phyloP scores from a whole-genome alignment of 2,797 vertebrate genomes.

The Pelochelys cantorii region DNA sequence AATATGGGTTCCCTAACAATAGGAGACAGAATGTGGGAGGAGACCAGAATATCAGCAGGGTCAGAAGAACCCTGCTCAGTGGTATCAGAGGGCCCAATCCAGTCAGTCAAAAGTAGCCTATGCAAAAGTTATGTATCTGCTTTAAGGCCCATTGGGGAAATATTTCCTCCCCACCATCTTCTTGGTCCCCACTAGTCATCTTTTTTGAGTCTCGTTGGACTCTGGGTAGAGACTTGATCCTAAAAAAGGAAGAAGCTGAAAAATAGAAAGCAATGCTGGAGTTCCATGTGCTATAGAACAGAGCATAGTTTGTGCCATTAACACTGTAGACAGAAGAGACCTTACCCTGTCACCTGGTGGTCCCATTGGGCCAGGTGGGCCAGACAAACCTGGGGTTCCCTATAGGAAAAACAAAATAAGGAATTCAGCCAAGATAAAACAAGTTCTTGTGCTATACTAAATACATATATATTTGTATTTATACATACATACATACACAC shows the following conservation, averaged over 20 bases:
- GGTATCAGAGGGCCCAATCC: not conserved
- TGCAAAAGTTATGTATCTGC: not conserved
- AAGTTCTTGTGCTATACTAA: constrained; percentile 1
- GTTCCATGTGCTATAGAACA: not conserved
- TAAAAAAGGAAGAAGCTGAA: not conserved
- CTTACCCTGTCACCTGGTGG: constrained; percentile 92
- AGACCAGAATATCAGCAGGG: not conserved
- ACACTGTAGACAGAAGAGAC: not conserved
- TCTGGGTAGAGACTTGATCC: not conserved
- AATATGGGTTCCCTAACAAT: not conserved
- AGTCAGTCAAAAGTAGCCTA: not conserved
- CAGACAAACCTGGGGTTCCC: constrained; percentile 90
- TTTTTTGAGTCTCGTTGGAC: not conserved
- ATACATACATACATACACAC: not conserved
- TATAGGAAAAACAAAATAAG: constrained; percentile 71
- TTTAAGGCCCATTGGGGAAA: not conserved
- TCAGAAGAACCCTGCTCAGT: not conserved
- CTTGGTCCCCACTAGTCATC: not conserved
- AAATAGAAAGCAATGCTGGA: not conserved
- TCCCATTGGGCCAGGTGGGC: constrained; percentile 88
- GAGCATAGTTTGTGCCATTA: not conserved
- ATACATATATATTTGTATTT: not conserved
- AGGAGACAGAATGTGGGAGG: not conserved
- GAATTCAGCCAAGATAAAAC: constrained; percentile 42
- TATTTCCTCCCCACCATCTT: not conserved